phyloP scores from a whole-genome alignment of 1,140 invertebrate species.

The Tribolium madens region DNA sequence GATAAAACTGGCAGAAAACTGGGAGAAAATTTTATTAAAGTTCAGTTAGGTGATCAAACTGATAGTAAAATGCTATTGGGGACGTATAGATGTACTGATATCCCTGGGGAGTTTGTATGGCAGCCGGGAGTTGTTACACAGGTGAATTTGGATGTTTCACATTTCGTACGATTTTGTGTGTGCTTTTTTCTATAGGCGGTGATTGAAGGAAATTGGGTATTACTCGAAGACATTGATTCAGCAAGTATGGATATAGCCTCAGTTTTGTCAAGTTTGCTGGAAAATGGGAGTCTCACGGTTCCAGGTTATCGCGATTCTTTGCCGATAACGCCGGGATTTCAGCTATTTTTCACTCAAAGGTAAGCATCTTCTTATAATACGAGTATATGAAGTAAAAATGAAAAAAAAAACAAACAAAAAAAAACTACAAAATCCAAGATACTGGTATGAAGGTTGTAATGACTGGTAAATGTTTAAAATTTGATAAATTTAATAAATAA shows the following conservation, averaged over 20 bases:
- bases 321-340: conserved; percentile 84
- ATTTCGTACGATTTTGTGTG: neutral
- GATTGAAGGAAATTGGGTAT: conserved; percentile 88
- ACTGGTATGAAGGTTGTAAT: too few relatives aligned
- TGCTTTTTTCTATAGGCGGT: conserved; percentile 76
- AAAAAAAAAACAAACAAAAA: too few relatives aligned
- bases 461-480: too few relatives aligned
- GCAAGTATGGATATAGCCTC: conserved; percentile 94
- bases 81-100: conserved; percentile 94
- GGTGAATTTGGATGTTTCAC: conserved; percentile 65
- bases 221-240: conserved; percentile 96
- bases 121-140: conserved; percentile 90
- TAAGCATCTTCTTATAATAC: too few relatives aligned
- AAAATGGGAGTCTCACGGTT: conserved; percentile 85
- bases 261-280: conserved; percentile 86
- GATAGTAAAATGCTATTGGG: conserved; percentile 96
- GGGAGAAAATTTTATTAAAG: conserved; percentile 75
- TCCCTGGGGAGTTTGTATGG: conserved; percentile 98
- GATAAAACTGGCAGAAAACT: conserved; percentile 77
- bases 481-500: too few relatives aligned
- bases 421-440: too few relatives aligned
- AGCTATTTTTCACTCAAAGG: conserved; percentile 92
- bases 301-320: conserved; percentile 89
- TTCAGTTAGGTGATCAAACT: conserved; percentile 98
- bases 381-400: too few relatives aligned